Base-by-base conservation (phyloP, 2,797 vertebrate genomes). In the Micromesistius poutassou region DNA sequence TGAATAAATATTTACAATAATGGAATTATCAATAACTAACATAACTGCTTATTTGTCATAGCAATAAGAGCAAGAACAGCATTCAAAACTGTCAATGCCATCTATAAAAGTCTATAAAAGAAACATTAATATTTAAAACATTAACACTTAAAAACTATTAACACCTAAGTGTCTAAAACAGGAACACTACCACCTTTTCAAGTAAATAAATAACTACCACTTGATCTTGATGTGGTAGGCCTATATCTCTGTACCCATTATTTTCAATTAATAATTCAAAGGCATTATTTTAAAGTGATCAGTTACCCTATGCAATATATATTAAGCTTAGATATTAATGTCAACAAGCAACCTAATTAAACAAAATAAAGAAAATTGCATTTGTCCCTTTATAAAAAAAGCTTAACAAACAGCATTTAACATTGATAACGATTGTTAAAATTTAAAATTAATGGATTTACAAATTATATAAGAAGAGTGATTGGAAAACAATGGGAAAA, bases 171-270 rank as follows among this genome's bases (percentile, higher is more conserved):
- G 70, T 42, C 40, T 42, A 42, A 42, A 42, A 83, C 25, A 68
- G 62, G 62, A 68, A 10, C 62, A 28, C 62, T 68, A 79, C 72
- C 73, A 79, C 78, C 73, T 72, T 73, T 85, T 89, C 87, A 88
- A 89, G 85, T 89, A 84, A 82, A 80, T 46, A 28, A 73, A 38
- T n/a, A 73, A 73, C 3, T 38, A 42, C 35, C 22, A 40, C 35
- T 5, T 40, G 13, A 5, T 38, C 78, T 80, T 80, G 14, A 74
- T 74, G 81, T 66, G 76, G 50, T 70, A 14, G 68, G 74, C 73
- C 73, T 35, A 22, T 77, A 50, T 81, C 30, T 30, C 80, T 85
- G 80, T 84, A 86, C 82, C 87, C 75, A 40, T 40, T n/a, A 73
- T 82, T 77, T 77, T 80, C 71, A 77, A 36, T 35, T 76, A 2